These are phyloP conservation scores for Drosophila eugracilis DNA, from an alignment of 1,140 invertebrate species.

Conservation along the genomic window DNA sequence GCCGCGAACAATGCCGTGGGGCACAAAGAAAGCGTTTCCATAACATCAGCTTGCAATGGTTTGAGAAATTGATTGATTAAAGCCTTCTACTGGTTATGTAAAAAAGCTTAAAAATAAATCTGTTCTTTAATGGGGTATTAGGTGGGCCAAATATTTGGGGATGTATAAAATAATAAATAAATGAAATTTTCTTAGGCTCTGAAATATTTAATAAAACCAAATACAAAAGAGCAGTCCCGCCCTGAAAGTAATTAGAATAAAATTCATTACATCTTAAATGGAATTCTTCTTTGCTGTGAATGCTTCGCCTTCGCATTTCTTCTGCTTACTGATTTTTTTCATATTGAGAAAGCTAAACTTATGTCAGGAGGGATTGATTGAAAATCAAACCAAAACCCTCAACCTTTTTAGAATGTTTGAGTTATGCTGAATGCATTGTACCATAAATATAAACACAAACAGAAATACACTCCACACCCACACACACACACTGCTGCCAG, in stretches of 20 bases:
- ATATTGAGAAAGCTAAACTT: background rate
- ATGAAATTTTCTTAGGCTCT: background rate
- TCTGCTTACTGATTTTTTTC: slow-evolving; percentile 1
- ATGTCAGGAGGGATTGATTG: slow-evolving; percentile 56
- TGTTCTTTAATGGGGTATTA: too few relatives aligned
- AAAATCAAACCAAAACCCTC: slow-evolving; percentile 74
- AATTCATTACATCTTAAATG: background rate
- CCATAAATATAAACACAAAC: slow-evolving; percentile 72
- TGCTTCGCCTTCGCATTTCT: slow-evolving; percentile 2
- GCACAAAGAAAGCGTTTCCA: slow-evolving; percentile 14
- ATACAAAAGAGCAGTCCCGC: background rate
- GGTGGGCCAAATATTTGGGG: too few relatives aligned
- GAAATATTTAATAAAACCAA: background rate
- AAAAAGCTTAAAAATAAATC: background rate
- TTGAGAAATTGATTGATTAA: slow-evolving; percentile 32
- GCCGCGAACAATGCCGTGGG: slow-evolving; percentile 39
- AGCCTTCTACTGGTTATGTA: background rate
- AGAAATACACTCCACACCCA: slow-evolving; percentile 22
- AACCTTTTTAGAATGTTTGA: slow-evolving; percentile 76
- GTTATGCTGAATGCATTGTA: slow-evolving; percentile 76
- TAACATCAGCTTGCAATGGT: slow-evolving; percentile 22
- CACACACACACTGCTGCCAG: background rate
- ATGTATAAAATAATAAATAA: background rate
- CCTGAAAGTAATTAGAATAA: background rate
- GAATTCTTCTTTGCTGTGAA: background rate